Conservation (phyloP, 2,888 invertebrate genomes). For the Candidula unifasciata region DNA sequence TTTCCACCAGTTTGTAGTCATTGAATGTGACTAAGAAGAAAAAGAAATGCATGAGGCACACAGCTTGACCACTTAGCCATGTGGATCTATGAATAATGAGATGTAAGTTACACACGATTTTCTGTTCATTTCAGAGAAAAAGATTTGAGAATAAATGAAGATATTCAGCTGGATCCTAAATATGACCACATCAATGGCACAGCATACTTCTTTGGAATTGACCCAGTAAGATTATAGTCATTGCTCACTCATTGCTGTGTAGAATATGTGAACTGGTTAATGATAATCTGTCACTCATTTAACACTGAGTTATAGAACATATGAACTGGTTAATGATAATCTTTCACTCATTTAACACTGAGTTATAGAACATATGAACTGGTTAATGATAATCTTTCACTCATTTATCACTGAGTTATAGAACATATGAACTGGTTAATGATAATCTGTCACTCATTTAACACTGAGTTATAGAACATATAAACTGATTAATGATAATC, state of each 20-base stretch:
- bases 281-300: background rate
- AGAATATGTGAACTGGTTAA: background rate
- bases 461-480: too few relatives aligned
- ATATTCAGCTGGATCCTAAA: slow-evolving; percentile 60
- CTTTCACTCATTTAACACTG: background rate
- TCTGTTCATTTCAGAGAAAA: background rate
- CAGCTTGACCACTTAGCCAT: too few relatives aligned
- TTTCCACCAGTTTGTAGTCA: too few relatives aligned
- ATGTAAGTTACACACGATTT: background rate
- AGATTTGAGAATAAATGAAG: background rate
- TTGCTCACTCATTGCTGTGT: background rate
- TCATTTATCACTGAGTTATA: too few relatives aligned
- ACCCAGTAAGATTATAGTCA: slow-evolving; percentile 80
- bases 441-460: too few relatives aligned
- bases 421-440: too few relatives aligned
- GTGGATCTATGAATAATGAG: too few relatives aligned
- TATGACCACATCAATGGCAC: slow-evolving; percentile 56
- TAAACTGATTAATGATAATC: too few relatives aligned
- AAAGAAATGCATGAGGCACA: too few relatives aligned
- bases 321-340: too few relatives aligned
- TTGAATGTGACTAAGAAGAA: too few relatives aligned
- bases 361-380: background rate
- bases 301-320: background rate
- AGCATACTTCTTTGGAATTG: slow-evolving; percentile 94
- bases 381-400: too few relatives aligned